A percentile compares a stretch with the other conserved stretches of the same genome.
phyloP scores from a whole-genome alignment of 2,113 vertebrate species.

The Lepus americanus region DNA sequence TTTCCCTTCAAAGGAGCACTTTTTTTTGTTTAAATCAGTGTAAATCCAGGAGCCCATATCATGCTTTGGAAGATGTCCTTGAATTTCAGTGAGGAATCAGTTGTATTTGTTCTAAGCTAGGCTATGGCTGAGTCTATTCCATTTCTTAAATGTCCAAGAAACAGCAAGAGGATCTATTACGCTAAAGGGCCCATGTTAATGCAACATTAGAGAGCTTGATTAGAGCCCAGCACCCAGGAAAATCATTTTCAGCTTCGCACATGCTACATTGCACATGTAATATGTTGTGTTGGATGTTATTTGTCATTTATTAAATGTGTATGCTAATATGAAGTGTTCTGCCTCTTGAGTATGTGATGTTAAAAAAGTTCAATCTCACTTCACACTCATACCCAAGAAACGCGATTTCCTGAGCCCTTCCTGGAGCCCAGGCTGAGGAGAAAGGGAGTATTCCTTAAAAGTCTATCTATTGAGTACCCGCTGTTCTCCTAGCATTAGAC shows the following conservation, averaged over 20 bases:
- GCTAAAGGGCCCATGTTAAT: constrained; percentile 69
- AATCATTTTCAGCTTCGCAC: constrained; percentile 74
- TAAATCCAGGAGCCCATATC: not conserved
- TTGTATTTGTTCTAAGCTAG: not conserved
- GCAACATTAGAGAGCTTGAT: constrained; percentile 80
- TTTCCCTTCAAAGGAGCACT: not conserved
- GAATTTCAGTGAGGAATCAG: constrained; percentile 53
- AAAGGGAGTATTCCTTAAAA: not conserved
- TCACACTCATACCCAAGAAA: constrained; percentile 23
- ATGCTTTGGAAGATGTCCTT: constrained; percentile 34
- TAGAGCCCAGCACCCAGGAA: constrained; percentile 73
- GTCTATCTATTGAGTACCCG: not conserved
- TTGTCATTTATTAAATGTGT: constrained; percentile 80
- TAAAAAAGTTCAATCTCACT: constrained; percentile 60
- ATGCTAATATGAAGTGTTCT: constrained; percentile 73
- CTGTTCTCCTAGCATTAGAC: not conserved
- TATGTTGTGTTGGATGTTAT: constrained; percentile 72
- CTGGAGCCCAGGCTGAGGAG: not conserved
- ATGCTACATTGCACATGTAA: constrained; percentile 78
- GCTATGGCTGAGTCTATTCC: constrained; percentile 39
- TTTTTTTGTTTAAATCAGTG: not conserved
- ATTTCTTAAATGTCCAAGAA: constrained; percentile 74
- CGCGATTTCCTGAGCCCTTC: not conserved
- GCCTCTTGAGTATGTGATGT: constrained; percentile 40
- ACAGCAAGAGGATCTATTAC: constrained; percentile 69